These are phyloP conservation scores for Rousettus leschenaultii DNA, from an alignment of 2,113 vertebrate genomes.

Conservation along the genomic window DNA sequence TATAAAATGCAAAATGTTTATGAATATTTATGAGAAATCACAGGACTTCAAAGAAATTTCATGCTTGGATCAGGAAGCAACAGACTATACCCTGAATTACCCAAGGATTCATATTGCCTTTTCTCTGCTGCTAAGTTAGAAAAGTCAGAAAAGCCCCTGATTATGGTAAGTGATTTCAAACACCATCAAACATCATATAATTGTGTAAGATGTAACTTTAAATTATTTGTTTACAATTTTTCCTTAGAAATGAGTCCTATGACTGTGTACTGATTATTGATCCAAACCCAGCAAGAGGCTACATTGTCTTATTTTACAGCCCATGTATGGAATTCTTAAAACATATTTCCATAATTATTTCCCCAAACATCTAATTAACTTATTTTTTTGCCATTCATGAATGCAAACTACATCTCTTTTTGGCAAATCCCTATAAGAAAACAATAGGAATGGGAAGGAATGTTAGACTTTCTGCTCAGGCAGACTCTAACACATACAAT, in stretches of 20 bases:
- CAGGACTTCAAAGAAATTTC: constrained; percentile 35
- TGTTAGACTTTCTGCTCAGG: background rate
- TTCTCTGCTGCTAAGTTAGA: constrained; percentile 1
- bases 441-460: background rate
- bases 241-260: constrained; percentile 13
- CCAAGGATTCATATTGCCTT: background rate
- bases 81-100: background rate
- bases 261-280: background rate
- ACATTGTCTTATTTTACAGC: constrained; percentile 19
- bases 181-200: background rate
- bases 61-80: background rate
- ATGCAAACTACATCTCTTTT: background rate
- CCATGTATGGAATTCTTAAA: background rate
- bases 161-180: constrained; percentile 8
- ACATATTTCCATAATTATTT: constrained; percentile 47
- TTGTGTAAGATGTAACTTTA: background rate
- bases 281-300: background rate
- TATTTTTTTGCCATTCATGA: background rate
- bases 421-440: background rate
- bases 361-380: constrained; percentile 36
- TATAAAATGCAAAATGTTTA: background rate
- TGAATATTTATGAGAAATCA: constrained; percentile 40
- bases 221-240: constrained; percentile 36
- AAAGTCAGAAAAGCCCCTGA: background rate
- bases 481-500: background rate